Conservation (phyloP, 2,797 vertebrate species). For the Mus spretus region DNA sequence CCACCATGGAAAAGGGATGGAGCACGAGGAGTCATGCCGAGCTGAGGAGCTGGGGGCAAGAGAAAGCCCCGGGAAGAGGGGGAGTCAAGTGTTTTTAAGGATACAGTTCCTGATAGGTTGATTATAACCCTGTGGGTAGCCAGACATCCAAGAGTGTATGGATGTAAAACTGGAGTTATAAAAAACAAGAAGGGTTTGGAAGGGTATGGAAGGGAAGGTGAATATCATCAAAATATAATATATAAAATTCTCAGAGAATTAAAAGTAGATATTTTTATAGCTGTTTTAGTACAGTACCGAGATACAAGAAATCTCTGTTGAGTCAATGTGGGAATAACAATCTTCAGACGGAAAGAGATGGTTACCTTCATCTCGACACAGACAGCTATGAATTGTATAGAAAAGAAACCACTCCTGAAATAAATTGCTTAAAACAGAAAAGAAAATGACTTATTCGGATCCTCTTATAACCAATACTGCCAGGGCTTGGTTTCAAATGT, state of each 20-base stretch:
- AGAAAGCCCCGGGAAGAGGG: not conserved
- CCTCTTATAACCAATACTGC: not conserved
- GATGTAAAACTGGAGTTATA: not conserved
- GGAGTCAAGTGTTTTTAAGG: not conserved
- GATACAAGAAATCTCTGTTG: not conserved
- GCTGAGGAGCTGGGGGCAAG: not conserved
- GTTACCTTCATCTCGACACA: not conserved
- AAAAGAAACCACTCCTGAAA: constrained; percentile 7
- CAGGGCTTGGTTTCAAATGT: not conserved
- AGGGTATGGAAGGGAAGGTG: not conserved
- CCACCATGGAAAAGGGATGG: no score
- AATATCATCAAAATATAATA: not conserved
- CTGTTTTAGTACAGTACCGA: not conserved
- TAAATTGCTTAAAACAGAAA: constrained; percentile 42
- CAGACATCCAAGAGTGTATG: not conserved
- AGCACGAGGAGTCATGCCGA: no score
- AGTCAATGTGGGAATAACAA: constrained; percentile 51
- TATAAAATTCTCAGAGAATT: not conserved
- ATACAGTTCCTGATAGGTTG: not conserved
- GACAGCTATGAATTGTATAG: not conserved
- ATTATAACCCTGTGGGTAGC: not conserved
- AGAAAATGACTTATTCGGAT: constrained; percentile 2
- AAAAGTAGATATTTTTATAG: constrained; percentile 22
- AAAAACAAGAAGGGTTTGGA: not conserved
- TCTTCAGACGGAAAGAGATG: not conserved